Percentiles rank a stretch among this genome's conserved stretches.
Conservation (phyloP, 2,888 invertebrate species). For the Acrobeloides nanus region DNA sequence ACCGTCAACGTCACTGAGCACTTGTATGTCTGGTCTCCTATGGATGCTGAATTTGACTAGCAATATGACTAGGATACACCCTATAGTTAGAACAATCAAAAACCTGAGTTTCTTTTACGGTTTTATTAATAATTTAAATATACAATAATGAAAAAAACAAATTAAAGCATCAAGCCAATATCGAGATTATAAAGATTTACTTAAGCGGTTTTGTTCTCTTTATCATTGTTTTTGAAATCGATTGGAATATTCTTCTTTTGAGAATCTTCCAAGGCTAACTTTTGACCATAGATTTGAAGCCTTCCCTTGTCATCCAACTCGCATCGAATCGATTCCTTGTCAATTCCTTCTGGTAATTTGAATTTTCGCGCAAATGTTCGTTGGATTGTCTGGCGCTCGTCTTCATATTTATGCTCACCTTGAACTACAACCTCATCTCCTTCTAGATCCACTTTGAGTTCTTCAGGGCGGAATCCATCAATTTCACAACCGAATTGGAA, state of each 20-base stretch:
- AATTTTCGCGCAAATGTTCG: slow-evolving; percentile 6
- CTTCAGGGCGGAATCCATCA: slow-evolving; percentile 10
- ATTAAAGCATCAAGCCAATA: too few species aligned
- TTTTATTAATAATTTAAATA: too few species aligned
- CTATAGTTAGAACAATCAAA: too few species aligned
- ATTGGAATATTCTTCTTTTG: slow-evolving; percentile 8
- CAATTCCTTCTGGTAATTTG: slow-evolving; percentile 10
- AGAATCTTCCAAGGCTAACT: slow-evolving; percentile 9
- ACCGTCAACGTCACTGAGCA: too few species aligned
- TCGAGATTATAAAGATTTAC: too few species aligned
- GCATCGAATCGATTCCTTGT: slow-evolving; percentile 10
- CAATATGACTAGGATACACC: too few species aligned
- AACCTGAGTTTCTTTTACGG: too few species aligned
- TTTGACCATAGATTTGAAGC: slow-evolving; percentile 5
- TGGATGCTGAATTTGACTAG: too few species aligned
- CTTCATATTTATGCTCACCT: slow-evolving; percentile 7
- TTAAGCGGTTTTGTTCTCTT: too few species aligned
- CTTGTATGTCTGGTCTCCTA: too few species aligned
- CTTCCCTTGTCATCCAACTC: slow-evolving; percentile 9
- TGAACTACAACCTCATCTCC: slow-evolving; percentile 5
- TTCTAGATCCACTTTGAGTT: slow-evolving; percentile 9
- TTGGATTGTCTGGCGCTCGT: slow-evolving; percentile 10
- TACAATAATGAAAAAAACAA: too few species aligned
- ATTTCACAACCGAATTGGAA: slow-evolving; percentile 10
- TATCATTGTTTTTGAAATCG: slow-evolving; percentile 14